A percentile compares a stretch with the other conserved stretches of the same genome.
phyloP scores from a whole-genome alignment of 2,113 vertebrate species.

The Brachionichthys hirsutus region DNA sequence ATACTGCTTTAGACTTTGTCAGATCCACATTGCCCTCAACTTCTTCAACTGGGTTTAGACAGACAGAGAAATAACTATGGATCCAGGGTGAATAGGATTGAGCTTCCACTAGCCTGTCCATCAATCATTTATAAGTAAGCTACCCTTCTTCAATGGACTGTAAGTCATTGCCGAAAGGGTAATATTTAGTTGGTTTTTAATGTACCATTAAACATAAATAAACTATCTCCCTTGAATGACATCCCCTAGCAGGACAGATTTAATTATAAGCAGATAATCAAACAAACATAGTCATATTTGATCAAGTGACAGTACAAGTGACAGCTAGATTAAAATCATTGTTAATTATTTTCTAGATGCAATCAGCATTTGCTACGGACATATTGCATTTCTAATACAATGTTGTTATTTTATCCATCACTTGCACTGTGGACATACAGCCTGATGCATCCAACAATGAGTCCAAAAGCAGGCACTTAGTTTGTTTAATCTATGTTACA shows the following conservation, averaged over 20 bases:
- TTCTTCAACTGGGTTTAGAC: neutral
- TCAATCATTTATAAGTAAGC: slow-evolving; percentile 43
- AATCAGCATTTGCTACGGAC: neutral
- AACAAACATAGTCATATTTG: slow-evolving; percentile 1
- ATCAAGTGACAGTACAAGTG: neutral
- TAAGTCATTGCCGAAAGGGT: slow-evolving; percentile 28
- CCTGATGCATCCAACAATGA: too few relatives aligned
- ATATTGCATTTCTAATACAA: neutral
- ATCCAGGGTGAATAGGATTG: slow-evolving; percentile 40
- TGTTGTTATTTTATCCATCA: neutral
- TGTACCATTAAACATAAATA: too few relatives aligned
- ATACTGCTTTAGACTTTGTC: slow-evolving; percentile 15
- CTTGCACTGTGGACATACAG: too few relatives aligned
- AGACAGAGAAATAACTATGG: slow-evolving; percentile 21
- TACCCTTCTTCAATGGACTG: slow-evolving; percentile 23
- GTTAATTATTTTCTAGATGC: slow-evolving; percentile 2
- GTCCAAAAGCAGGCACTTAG: too few relatives aligned
- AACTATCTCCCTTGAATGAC: neutral
- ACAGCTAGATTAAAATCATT: slow-evolving; percentile 8
- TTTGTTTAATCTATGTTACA: too few relatives aligned
- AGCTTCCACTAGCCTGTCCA: slow-evolving; percentile 34
- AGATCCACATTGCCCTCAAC: slow-evolving; percentile 3
- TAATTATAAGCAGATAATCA: slow-evolving; percentile 10
- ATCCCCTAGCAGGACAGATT: slow-evolving; percentile 9
- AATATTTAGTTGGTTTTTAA: neutral